Base-by-base conservation (phyloP, 2,888 invertebrate species). In the Lottia scabra region DNA sequence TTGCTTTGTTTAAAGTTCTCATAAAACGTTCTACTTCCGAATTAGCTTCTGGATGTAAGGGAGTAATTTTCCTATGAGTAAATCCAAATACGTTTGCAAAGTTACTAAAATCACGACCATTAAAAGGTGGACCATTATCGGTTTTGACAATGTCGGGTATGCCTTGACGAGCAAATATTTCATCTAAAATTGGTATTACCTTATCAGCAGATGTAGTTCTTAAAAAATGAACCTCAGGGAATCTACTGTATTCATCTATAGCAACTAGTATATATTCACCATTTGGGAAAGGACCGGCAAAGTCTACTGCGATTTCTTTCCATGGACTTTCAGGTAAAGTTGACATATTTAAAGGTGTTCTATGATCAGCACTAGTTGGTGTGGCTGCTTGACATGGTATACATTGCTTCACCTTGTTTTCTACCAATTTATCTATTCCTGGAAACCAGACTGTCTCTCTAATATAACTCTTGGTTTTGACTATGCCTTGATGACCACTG, bases 371-470 rank as follows among this genome's bases (percentile, higher is more conserved):
- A 15, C 43, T 48, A 65, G 68, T 68, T n/a, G 72, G 75, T n/a
- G n/a, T n/a, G n/a, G n/a, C n/a, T n/a, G n/a, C n/a, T n/a, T 65
- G 43, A 67, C 74, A 78, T 6, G 75, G 75, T 48, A 72, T 66
- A 65, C 74, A 74, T 26, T n/a, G 16, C 67, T 67, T 76, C 56
- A 70, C 70, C 12, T n/a, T 48, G 13, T 71, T 13, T 19, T 77
- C 72, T 45, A 77, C 72, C n/a, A 62, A 46, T 38, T 71, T 65
- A 44, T 75, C 67, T 15, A 74, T 71, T 15, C 68, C 67, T 13
- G 75, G 71, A 43, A 77, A 75, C 65, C 71, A 75, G 8, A 72
- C 72, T 26, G 71, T 77, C 66, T 75, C 65, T 19, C 76, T n/a
- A 15, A 13, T n/a, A 48, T 13, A n/a, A 15, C n/a, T 48, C n/a